These are phyloP conservation scores for Reinhardtius hippoglossoides DNA, from an alignment of 2,113 vertebrate genomes.

Conservation along the genomic window DNA sequence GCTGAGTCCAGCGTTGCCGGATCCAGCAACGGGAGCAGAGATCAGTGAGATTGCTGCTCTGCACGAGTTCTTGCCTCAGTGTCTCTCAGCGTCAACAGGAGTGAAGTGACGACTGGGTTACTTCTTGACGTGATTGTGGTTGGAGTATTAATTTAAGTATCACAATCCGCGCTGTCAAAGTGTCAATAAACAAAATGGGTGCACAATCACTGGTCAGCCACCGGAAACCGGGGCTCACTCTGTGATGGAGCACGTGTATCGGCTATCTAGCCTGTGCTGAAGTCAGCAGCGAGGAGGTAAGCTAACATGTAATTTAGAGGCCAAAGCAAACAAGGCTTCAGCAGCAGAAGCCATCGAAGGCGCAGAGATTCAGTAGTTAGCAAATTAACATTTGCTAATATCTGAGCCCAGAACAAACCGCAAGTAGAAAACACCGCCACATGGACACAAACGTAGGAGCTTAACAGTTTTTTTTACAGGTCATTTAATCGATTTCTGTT, in stretches of 20 bases:
- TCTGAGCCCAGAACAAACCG: constrained; percentile 10
- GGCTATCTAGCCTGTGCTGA: constrained; percentile 69
- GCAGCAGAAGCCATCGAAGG: constrained; percentile 17
- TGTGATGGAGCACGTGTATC: constrained; percentile 79
- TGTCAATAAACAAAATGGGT: constrained; percentile 36
- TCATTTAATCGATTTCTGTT: constrained; percentile 1
- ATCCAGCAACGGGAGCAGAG: constrained; percentile 5
- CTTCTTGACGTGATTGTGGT: background rate
- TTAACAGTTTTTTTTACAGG: background rate
- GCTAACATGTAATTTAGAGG: constrained; percentile 74
- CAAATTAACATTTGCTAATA: constrained; percentile 28
- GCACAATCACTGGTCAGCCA: constrained; percentile 66
- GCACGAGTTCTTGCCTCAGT: background rate
- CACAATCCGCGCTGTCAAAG: constrained; percentile 23
- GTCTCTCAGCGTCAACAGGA: background rate
- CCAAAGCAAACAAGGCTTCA: constrained; percentile 46
- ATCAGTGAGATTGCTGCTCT: background rate
- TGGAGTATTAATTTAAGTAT: background rate
- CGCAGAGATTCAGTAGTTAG: constrained; percentile 33
- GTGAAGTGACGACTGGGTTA: background rate
- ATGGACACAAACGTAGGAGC: constrained; percentile 14
- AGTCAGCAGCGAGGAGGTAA: constrained; percentile 71
- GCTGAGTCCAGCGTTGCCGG: constrained; percentile 9
- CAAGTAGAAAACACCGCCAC: constrained; percentile 23
- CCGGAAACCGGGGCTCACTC: constrained; percentile 67